Conservation (phyloP, 1,140 invertebrate genomes). For the Drosophila lacteicornis region DNA sequence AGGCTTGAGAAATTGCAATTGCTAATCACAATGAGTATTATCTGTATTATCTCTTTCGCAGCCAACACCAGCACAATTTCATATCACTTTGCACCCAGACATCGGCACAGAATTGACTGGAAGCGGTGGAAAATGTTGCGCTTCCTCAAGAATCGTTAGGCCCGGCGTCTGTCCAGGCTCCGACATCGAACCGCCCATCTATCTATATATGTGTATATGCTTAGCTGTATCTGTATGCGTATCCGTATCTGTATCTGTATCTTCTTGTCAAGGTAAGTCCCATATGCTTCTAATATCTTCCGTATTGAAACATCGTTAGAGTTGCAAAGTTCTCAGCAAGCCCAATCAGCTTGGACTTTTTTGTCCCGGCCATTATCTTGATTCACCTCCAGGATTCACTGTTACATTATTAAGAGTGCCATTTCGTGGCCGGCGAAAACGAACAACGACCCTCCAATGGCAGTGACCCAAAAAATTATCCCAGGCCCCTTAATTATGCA, state of each 20-base stretch:
- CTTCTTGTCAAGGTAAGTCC: constrained; percentile 71
- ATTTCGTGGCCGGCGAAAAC: constrained; percentile 31
- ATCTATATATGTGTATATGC: constrained; percentile 44
- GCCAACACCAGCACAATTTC: constrained; percentile 48
- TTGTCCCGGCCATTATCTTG: constrained; percentile 14
- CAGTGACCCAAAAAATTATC: constrained; percentile 46
- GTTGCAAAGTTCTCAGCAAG: constrained; percentile 72
- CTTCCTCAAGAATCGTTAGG: constrained; percentile 75
- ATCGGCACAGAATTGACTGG: constrained; percentile 31
- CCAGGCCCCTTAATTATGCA: constrained; percentile 31
- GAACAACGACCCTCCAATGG: constrained; percentile 31
- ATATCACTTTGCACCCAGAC: constrained; percentile 68
- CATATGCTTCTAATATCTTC: neutral
- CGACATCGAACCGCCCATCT: constrained; percentile 50
- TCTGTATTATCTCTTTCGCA: constrained; percentile 62
- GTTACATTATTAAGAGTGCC: constrained; percentile 56
- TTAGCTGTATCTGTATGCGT: constrained; percentile 31
- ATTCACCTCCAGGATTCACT: constrained; percentile 7
- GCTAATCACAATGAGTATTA: constrained; percentile 48
- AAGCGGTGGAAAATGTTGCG: constrained; percentile 67
- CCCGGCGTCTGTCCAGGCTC: constrained; percentile 36
- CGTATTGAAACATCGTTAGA: constrained; percentile 22
- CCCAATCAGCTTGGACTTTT: neutral
- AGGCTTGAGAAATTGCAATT: constrained; percentile 32
- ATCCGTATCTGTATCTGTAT: constrained; percentile 43